phyloP scores from a whole-genome alignment of 92 coral and sea anemone species.

The Chrysogorgia sp. region DNA sequence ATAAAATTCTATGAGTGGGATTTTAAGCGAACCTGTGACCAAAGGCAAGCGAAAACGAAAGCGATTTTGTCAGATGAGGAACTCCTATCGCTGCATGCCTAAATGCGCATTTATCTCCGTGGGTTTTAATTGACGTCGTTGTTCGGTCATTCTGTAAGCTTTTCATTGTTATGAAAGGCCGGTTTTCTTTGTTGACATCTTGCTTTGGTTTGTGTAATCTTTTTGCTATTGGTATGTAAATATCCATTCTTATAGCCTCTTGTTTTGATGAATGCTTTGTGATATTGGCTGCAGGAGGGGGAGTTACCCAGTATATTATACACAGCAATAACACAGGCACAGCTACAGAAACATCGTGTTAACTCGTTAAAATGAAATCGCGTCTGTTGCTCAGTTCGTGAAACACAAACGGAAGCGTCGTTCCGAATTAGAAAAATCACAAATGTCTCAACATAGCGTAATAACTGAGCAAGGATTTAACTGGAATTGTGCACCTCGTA shows the following conservation, averaged over 20 bases:
- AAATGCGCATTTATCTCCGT: too few species aligned
- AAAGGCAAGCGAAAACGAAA: too few species aligned
- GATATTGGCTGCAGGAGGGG: not conserved
- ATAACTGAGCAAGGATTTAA: not conserved
- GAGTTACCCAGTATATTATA: not conserved
- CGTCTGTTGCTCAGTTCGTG: not conserved
- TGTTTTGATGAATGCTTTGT: constrained; percentile 8
- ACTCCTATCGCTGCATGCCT: too few species aligned
- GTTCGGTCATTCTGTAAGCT: not conserved
- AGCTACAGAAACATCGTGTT: too few species aligned
- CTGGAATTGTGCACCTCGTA: not conserved
- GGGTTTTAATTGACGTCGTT: not conserved
- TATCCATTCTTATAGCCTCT: not conserved
- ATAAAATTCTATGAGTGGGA: too few species aligned
- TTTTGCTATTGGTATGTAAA: constrained; percentile 41
- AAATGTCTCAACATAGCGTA: not conserved
- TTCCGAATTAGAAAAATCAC: not conserved
- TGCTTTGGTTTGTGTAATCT: constrained; percentile 1
- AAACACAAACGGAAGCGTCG: not conserved
- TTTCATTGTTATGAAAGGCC: not conserved
- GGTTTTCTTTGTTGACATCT: not conserved
- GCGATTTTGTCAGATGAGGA: too few species aligned
- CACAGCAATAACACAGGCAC: too few species aligned
- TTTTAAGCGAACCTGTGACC: not conserved
- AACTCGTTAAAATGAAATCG: too few species aligned